These are phyloP conservation scores for Meta bourneti DNA, from an alignment of 2,888 invertebrate genomes.

Conservation along the genomic window DNA sequence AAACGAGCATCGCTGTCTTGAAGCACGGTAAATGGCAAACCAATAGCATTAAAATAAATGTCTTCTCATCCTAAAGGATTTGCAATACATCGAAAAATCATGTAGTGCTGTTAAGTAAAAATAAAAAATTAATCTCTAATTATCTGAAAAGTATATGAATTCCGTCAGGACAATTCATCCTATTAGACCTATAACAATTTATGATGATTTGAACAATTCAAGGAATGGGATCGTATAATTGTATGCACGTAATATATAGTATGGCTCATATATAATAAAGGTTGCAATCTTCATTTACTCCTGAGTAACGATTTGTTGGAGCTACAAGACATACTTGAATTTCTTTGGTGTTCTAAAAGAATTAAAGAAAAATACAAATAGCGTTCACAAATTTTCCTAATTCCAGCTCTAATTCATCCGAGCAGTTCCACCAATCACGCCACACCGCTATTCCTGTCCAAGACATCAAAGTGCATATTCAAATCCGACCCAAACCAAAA, in stretches of 20 bases:
- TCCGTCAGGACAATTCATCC: no score
- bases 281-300: no score
- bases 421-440: neutral
- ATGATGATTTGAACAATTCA: no score
- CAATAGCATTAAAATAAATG: constrained; percentile 47
- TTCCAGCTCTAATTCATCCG: neutral
- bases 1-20: neutral
- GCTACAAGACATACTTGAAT: neutral
- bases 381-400: neutral
- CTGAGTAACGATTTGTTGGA: neutral
- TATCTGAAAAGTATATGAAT: no score
- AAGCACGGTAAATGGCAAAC: constrained; percentile 21
- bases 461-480: neutral
- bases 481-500: neutral
- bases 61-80: constrained; percentile 1
- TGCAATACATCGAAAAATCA: no score
- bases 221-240: no score
- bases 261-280: no score
- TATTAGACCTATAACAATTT: no score
- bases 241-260: no score
- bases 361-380: neutral
- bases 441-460: no score
- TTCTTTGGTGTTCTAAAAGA: neutral
- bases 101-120: no score
- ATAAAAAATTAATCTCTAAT: no score